Conservation (phyloP, 2,888 invertebrate genomes). For the Mythimna albipuncta region DNA sequence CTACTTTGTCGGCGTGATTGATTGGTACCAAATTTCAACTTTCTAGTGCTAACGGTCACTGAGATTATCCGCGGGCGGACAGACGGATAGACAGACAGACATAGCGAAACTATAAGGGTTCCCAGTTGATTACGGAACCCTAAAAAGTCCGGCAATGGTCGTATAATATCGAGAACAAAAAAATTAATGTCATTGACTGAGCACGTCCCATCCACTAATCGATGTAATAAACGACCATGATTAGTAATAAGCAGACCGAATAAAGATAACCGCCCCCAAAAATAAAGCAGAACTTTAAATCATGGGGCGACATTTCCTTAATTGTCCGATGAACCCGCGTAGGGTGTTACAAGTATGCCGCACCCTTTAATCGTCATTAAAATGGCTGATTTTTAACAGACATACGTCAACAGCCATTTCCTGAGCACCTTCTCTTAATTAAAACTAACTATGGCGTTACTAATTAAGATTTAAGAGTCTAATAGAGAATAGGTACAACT, state of each 20-base stretch:
- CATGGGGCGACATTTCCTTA: conserved; percentile 12
- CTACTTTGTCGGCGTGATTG: too few species aligned
- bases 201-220: neutral
- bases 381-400: conserved; percentile 28
- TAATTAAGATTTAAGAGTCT: conserved; percentile 49
- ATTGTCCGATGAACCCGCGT: conserved; percentile 10
- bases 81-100: too few species aligned
- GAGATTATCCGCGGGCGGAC: too few species aligned
- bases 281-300: conserved; percentile 16
- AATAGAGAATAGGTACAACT: conserved; percentile 19
- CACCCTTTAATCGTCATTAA: conserved; percentile 22
- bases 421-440: conserved; percentile 33
- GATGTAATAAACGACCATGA: conserved; percentile 20
- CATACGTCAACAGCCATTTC: conserved; percentile 27
- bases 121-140: too few species aligned
- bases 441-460: conserved; percentile 38
- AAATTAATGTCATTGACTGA: neutral
- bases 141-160: too few species aligned
- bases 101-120: too few species aligned
- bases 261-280: neutral
- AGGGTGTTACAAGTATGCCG: conserved; percentile 16
- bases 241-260: conserved; percentile 1
- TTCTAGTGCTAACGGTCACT: too few species aligned
- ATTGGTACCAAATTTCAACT: too few species aligned
- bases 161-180: too few species aligned